phyloP scores from a whole-genome alignment of 2,797 vertebrate genomes.

The Lophotriccus pileatus region DNA sequence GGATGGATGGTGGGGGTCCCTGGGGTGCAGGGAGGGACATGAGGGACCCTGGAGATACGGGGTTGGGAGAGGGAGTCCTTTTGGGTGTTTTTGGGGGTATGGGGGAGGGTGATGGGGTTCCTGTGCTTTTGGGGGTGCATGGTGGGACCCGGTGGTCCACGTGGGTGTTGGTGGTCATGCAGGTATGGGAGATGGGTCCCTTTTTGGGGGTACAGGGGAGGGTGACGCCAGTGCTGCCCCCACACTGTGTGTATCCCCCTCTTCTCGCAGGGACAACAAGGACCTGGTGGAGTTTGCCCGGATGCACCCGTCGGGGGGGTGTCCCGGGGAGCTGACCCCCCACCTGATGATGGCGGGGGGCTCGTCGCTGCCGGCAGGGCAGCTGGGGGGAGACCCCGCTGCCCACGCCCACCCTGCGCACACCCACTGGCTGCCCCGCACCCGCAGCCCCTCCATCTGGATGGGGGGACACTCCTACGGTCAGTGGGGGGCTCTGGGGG shows the following conservation, averaged over 20 bases:
- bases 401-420: slow-evolving; percentile 89
- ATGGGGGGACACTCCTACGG: slow-evolving; percentile 96
- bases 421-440: slow-evolving; percentile 94
- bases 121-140: background rate
- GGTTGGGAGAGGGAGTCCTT: background rate
- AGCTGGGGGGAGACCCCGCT: slow-evolving; percentile 85
- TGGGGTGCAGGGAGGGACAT: background rate
- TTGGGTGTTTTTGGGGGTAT: background rate
- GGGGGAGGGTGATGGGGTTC: background rate
- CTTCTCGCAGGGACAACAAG: slow-evolving; percentile 85
- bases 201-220: background rate
- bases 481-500: slow-evolving; percentile 34
- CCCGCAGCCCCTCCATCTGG: slow-evolving; percentile 95
- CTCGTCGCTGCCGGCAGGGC: slow-evolving; percentile 86
- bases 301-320: slow-evolving; percentile 89
- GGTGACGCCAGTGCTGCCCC: background rate
- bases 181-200: background rate
- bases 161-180: too few species aligned
- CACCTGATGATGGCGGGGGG: slow-evolving; percentile 90
- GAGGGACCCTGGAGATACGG: background rate
- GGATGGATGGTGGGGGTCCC: background rate
- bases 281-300: slow-evolving; percentile 92
- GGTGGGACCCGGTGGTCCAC: too few species aligned
- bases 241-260: accelerated
- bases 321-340: slow-evolving; percentile 90